A percentile compares a stretch with the other conserved stretches of the same genome.
These are phyloP conservation scores for Acronicta aceris DNA, from an alignment of 2,888 invertebrate species.

Conservation along the genomic window DNA sequence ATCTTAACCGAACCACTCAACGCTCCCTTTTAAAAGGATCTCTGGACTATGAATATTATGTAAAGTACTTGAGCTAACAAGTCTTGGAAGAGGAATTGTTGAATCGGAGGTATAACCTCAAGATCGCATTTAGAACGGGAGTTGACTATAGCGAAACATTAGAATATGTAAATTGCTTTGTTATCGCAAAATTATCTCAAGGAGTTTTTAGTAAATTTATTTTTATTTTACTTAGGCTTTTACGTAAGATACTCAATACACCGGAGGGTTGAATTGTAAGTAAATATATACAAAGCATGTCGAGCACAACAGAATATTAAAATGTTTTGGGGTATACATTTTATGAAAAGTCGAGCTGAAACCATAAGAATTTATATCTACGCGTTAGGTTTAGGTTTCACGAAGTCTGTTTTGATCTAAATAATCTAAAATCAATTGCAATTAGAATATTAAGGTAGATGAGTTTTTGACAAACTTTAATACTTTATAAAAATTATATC, in stretches of 20 bases:
- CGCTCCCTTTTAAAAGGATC: conserved; percentile 62
- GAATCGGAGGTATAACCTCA: conserved; percentile 42
- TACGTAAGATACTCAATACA: conserved; percentile 23
- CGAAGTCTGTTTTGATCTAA: conserved; percentile 2
- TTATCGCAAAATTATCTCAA: conserved; percentile 34
- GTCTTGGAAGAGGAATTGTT: conserved; percentile 45
- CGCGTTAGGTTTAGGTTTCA: conserved; percentile 28
- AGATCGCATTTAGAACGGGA: conserved; percentile 35
- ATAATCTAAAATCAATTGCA: no score
- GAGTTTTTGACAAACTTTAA: no score
- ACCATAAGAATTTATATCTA: conserved; percentile 12
- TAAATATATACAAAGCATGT: conserved; percentile 5
- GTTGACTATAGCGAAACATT: conserved; percentile 36
- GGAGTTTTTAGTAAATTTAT: conserved; percentile 30
- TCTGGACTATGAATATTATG: conserved; percentile 68
- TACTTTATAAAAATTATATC: no score
- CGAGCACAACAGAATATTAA: conserved; percentile 16
- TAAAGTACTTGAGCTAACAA: conserved; percentile 62
- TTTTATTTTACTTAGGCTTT: conserved; percentile 39
- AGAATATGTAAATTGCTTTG: conserved; percentile 45
- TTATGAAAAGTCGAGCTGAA: conserved; percentile 10
- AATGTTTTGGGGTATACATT: conserved; percentile 23
- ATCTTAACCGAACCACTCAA: conserved; percentile 63
- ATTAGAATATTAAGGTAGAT: conserved; percentile 3
- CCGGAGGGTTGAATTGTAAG: conserved; percentile 13